These are phyloP conservation scores for Morone chrysops DNA, from an alignment of 2,113 vertebrate genomes.

Conservation along the genomic window DNA sequence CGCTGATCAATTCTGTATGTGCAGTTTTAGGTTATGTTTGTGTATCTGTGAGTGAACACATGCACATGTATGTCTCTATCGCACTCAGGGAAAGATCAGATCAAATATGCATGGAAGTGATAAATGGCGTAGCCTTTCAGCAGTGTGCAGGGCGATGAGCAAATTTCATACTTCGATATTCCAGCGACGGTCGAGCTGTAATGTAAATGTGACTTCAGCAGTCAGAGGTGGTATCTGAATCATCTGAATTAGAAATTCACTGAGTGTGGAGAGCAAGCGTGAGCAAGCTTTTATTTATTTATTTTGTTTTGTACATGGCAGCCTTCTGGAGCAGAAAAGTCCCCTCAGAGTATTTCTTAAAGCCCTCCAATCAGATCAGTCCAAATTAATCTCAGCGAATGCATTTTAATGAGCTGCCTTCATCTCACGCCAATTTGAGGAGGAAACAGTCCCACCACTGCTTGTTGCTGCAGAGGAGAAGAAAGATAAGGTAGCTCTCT, in stretches of 20 bases:
- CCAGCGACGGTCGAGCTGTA: slow-evolving; percentile 23
- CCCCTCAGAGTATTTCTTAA: slow-evolving; percentile 47
- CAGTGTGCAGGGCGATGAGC: slow-evolving; percentile 40
- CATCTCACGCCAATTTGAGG: slow-evolving; percentile 62
- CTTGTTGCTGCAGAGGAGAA: slow-evolving; percentile 30
- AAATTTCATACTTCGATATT: slow-evolving; percentile 54
- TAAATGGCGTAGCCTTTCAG: slow-evolving; percentile 54
- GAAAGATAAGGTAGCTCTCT: slow-evolving; percentile 36
- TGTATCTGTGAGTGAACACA: not conserved
- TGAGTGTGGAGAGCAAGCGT: slow-evolving; percentile 23
- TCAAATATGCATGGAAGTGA: slow-evolving; percentile 66
- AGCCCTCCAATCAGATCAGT: slow-evolving; percentile 63
- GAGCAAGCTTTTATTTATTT: slow-evolving; percentile 54
- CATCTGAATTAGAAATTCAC: slow-evolving; percentile 35
- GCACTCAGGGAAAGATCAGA: slow-evolving; percentile 34
- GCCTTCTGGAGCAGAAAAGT: slow-evolving; percentile 52
- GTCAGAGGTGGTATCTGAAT: slow-evolving; percentile 45
- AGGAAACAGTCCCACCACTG: slow-evolving; percentile 42
- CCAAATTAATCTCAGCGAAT: slow-evolving; percentile 65
- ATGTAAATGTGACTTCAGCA: slow-evolving; percentile 43
- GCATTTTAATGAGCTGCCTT: slow-evolving; percentile 74
- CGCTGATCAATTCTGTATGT: slow-evolving; percentile 60
- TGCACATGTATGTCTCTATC: slow-evolving; percentile 24
- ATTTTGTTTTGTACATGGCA: slow-evolving; percentile 56
- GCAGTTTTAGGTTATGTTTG: slow-evolving; percentile 4